Percentiles rank a stretch among this genome's conserved stretches.
Conservation (phyloP, 2,888 invertebrate genomes). For the Pogonocherus hispidulus region DNA sequence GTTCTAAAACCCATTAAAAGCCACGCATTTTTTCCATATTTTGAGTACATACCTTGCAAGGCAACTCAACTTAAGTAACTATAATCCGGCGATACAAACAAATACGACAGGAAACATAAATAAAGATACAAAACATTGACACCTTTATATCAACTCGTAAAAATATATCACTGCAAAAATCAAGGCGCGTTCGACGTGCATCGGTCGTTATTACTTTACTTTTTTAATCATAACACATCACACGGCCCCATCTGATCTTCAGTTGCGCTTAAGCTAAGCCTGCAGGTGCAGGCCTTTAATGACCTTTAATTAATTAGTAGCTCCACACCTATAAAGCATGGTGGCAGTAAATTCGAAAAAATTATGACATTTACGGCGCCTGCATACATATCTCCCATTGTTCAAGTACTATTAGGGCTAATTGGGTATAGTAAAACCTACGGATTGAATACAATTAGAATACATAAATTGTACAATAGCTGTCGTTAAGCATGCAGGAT, state of each 20-base stretch:
- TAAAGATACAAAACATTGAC: background rate
- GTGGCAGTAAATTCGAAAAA: constrained; percentile 22
- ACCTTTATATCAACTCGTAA: background rate
- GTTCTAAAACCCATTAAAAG: no score
- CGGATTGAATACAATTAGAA: constrained; percentile 23
- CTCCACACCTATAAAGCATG: constrained; percentile 12
- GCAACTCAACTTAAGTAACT: background rate
- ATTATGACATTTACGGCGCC: constrained; percentile 28
- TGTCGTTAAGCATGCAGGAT: constrained; percentile 10
- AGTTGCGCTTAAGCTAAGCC: background rate
- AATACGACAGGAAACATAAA: background rate
- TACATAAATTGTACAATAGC: constrained; percentile 12
- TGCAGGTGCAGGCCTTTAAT: constrained; percentile 6
- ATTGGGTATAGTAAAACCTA: constrained; percentile 21
- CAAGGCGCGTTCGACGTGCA: constrained; percentile 36
- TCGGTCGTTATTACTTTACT: constrained; percentile 46
- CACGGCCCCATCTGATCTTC: background rate
- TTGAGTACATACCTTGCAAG: no score
- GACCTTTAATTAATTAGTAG: constrained; percentile 16
- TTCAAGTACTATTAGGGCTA: constrained; percentile 13
- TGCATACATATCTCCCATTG: constrained; percentile 22
- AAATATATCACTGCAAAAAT: constrained; percentile 14
- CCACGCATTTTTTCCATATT: no score
- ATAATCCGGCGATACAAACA: background rate
- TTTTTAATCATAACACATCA: constrained; percentile 35